Percentiles rank a stretch among this genome's conserved stretches.
phyloP scores from a whole-genome alignment of 2,888 invertebrate genomes.

The Glomeris marginata region DNA sequence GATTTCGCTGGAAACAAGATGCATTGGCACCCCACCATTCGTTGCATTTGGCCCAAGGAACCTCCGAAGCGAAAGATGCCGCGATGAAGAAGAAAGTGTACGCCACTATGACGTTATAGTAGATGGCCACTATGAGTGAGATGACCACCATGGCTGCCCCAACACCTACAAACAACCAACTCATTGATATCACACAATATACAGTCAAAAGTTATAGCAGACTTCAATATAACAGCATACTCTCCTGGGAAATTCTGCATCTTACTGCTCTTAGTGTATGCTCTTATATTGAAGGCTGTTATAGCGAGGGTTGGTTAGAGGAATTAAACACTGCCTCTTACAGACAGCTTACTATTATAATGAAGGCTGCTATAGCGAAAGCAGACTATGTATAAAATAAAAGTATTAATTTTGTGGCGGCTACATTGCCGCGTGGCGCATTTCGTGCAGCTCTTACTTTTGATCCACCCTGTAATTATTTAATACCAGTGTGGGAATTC shows the following conservation, averaged over 20 bases:
- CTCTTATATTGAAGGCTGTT: not conserved
- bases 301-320: not conserved
- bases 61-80: constrained; percentile 44
- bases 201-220: no score
- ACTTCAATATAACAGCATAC: no score
- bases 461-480: no score
- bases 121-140: constrained; percentile 48
- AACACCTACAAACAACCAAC: constrained; percentile 21
- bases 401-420: no score
- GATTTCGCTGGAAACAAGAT: constrained; percentile 15
- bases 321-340: no score
- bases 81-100: constrained; percentile 62
- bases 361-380: no score
- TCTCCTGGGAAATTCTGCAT: no score
- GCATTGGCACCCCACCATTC: constrained; percentile 21
- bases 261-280: not conserved
- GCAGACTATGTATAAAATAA: no score
- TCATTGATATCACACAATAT: not conserved
- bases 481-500: not conserved
- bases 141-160: constrained; percentile 51
- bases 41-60: constrained; percentile 51
- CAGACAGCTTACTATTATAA: no score
- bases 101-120: constrained; percentile 64
- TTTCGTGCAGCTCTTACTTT: no score
- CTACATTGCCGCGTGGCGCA: no score